Evolutionary conservation across 1,140 invertebrate genomes (phyloP).

Genomic region (Eubasilissa regina): DNA sequence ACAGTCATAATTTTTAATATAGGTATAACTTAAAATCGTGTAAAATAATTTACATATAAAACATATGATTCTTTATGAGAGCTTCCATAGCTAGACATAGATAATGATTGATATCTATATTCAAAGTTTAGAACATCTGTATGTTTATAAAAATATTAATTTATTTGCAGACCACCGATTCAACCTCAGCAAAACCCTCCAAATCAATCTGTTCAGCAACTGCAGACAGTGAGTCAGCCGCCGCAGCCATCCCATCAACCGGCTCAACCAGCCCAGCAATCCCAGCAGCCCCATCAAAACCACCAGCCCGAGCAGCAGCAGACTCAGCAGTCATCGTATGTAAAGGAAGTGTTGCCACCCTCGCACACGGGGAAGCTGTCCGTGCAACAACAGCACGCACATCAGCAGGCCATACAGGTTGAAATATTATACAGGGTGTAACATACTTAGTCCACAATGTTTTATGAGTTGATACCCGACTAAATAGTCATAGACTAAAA

Average conservation of each 20-base stretch:
- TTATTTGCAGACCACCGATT: not conserved
- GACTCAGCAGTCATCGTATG: conserved; percentile 61
- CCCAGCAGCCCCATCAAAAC: conserved; percentile 61
- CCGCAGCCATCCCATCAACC: conserved; percentile 27
- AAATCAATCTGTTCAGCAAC: not conserved
- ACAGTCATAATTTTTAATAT: too few species aligned
- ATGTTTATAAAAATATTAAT: too few species aligned
- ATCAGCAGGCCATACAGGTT: conserved; percentile 73
- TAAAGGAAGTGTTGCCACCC: conserved; percentile 21
- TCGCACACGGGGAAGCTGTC: conserved; percentile 59
- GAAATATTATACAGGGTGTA: too few species aligned
- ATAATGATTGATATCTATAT: too few species aligned
- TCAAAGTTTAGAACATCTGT: too few species aligned
- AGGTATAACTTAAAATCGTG: too few species aligned
- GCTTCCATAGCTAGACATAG: too few species aligned
- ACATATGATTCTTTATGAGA: too few species aligned
- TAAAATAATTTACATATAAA: too few species aligned
- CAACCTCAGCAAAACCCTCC: not conserved
- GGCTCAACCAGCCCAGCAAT: conserved; percentile 53
- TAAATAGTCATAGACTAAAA: too few species aligned
- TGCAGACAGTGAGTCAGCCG: conserved; percentile 51
- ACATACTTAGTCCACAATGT: too few species aligned
- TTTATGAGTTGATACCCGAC: too few species aligned
- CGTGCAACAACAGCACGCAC: conserved; percentile 74
- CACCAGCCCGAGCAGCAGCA: conserved; percentile 63